Evolutionary conservation across 2,888 invertebrate species (phyloP), one percentile per base, ranked within the genome.

Genomic region (Diarsia rubi): DNA sequence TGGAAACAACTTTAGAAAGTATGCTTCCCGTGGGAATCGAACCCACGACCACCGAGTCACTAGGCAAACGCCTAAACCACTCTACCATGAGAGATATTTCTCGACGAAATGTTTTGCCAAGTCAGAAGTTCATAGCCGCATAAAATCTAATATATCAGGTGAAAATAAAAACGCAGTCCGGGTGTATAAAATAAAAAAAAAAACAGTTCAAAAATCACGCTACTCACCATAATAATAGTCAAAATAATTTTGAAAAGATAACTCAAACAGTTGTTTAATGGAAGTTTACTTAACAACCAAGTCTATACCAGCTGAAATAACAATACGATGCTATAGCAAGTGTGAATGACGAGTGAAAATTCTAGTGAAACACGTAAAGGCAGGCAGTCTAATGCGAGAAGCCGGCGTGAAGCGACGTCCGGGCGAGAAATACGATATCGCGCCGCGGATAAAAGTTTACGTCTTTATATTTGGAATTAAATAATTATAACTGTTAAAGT

Each of bases 381-480:
- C 76, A 76, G 71, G 31, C 71, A 77, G 76, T 77, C 71, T 71
- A 49, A 24, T n/a, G 24, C 71, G 54, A 63, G 44, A 19, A 57
- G 76, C 57, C 63, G 49, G 19, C 63, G 79, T 64, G 79, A 44
- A 64, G 63, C 19, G 72, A 59, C 72, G 76, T 71, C 54, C 47
- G 44, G 47, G 31, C 57, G 71, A 49, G 54, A 21, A 54, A 49
- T 54, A 63, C 44, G 14, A 44, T 16, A 24, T 31, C 31, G 54
- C 31, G 24, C 24, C 24, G 31, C 70, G 45, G 19, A 1, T 14
- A 45, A 59, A 78, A 79, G 63, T 79, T 77, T 71, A 52, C 31
- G 44, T 59, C 3, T 14, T 14, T 59, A 45, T 27, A 12, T 60
- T 64, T 45, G 2, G 8, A 49, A 59, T 45, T 1, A 59, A 78